Evolutionary conservation across 2,888 invertebrate genomes (phyloP), one percentile per base, ranked within the genome.

Genomic region (Leptothorax acervorum): DNA sequence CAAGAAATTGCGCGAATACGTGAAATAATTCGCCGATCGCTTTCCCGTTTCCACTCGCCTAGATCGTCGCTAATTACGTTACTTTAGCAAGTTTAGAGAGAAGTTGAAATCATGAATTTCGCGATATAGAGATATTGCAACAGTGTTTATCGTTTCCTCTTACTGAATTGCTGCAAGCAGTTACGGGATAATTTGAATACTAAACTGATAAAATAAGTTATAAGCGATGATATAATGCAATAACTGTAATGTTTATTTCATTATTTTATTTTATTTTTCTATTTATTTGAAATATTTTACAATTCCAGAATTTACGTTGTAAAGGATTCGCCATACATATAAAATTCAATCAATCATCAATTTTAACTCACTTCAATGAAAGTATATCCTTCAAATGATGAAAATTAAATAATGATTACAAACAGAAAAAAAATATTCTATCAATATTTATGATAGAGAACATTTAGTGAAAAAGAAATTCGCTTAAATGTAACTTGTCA

Each of bases 1-100:
- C 65, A 79, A 79, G 73, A 79, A 79, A 57, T 79, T 48, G 18
- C 48, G 12, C 23, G 42, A 79, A 79, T 79, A 79, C 35, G 18
- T 60, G 48, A 45, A 71, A 79, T 73, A 79, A 48, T 2, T 79
- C 28, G 31, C 5, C n/a, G 15, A 66, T 68, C 42, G 42, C 55
- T 78, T 66, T 65, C 28, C n/a, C 18, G 51, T 65, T 76, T 39
- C 23, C 63, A 55, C 9, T 11, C 12, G 28, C 70, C 0, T n/a
- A 28, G 12, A 42, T 68, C 31, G 35, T 63, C 42, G 48, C 8
- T 60, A 60, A 71, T 79, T 79, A 71, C 48, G 15, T 57, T 35
- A 35, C 18, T 55, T 42, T 3, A 2, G 18, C 42, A 55, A 57
- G 35, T 63, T 45, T 31, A 63, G 15, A 39, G 15, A 23, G 18